A percentile compares a stretch with the other conserved stretches of the same genome.
phyloP scores from a whole-genome alignment of 1,140 invertebrate species.

The Eurosta solidaginis region DNA sequence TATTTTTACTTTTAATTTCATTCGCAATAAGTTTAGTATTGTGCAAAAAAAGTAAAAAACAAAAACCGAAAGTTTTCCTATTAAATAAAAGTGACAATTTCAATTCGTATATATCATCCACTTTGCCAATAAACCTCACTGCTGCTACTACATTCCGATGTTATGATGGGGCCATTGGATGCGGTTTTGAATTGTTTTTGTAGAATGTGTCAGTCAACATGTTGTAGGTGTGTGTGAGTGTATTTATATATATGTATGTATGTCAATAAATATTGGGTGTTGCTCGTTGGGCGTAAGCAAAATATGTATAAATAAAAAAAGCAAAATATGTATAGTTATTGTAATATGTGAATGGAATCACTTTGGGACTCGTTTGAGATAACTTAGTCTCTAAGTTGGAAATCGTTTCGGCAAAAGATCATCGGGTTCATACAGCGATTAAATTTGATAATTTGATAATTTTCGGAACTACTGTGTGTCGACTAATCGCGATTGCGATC shows the following conservation, averaged over 20 bases:
- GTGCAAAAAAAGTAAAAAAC: not conserved
- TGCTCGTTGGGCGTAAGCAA: not conserved
- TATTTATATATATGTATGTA: not conserved
- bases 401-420: no score
- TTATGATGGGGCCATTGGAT: conserved; percentile 35
- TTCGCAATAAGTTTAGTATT: not conserved
- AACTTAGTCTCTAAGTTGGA: no score
- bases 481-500: no score
- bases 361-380: no score
- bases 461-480: no score
- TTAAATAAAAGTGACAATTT: not conserved
- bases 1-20: not conserved
- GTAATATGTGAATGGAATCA: no score
- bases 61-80: not conserved
- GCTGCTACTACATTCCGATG: conserved; percentile 6
- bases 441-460: no score
- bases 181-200: conserved; percentile 38
- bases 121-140: not conserved
- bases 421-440: no score
- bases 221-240: conserved; percentile 33
- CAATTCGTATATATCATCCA: not conserved
- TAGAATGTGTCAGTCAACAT: conserved; percentile 33
- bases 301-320: no score
- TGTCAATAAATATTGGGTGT: not conserved
- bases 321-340: no score